phyloP scores from a whole-genome alignment of 2,888 invertebrate species.

The Andricus curvator region DNA sequence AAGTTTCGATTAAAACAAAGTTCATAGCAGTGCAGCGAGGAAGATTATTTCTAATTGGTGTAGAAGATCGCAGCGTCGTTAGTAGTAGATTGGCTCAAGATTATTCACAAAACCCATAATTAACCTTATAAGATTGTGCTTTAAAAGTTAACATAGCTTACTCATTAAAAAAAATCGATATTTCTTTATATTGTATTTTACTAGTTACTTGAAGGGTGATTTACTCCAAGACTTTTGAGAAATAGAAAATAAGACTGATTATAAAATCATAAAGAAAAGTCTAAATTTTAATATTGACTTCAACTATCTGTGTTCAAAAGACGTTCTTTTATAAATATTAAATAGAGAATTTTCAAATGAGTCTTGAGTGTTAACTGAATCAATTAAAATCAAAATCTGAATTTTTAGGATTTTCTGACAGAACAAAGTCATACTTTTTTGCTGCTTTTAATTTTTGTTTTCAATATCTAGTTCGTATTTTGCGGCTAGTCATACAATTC shows the following conservation, averaged over 20 bases:
- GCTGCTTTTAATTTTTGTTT: neutral
- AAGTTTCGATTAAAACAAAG: conserved; percentile 34
- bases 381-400: too few species aligned
- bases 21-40: conserved; percentile 21
- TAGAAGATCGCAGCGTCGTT: conserved; percentile 16
- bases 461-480: neutral
- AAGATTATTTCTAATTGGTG: conserved; percentile 23
- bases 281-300: too few species aligned
- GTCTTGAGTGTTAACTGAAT: too few species aligned
- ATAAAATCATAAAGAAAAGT: too few species aligned
- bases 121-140: neutral
- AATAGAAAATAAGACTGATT: neutral
- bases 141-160: neutral
- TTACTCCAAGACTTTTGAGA: neutral
- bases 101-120: conserved; percentile 20
- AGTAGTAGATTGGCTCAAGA: conserved; percentile 1
- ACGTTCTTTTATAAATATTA: too few species aligned
- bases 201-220: neutral
- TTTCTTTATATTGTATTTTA: neutral
- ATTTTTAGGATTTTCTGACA: too few species aligned
- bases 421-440: neutral
- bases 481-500: conserved; percentile 2
- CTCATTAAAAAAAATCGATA: neutral
- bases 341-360: too few species aligned
- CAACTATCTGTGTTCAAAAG: too few species aligned